Conservation (phyloP, 2,113 vertebrate species). For the Rattus rattus region DNA sequence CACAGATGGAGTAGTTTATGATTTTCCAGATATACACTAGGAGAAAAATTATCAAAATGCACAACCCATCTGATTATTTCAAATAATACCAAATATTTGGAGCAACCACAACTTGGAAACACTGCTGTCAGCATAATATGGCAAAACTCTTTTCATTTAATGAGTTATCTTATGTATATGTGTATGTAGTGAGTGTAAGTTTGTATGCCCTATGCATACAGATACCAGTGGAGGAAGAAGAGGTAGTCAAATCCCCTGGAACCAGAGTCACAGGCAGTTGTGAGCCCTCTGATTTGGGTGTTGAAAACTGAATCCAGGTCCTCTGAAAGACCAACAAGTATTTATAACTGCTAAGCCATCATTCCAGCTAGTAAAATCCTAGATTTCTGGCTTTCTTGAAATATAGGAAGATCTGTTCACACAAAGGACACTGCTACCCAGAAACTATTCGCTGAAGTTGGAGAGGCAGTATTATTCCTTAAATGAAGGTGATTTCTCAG, state of each 20-base stretch:
- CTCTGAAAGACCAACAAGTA: neutral
- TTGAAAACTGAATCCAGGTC: neutral
- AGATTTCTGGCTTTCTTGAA: neutral
- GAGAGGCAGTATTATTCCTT: neutral
- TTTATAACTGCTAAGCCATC: neutral
- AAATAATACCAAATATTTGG: neutral
- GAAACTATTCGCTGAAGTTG: neutral
- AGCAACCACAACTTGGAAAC: neutral
- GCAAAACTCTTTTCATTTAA: neutral
- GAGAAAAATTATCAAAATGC: neutral
- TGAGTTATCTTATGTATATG: neutral
- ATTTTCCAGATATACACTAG: neutral
- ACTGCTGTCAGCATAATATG: neutral
- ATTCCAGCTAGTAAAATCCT: neutral
- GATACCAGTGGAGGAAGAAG: neutral
- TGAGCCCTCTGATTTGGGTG: neutral
- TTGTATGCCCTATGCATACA: neutral
- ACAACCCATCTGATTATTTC: neutral
- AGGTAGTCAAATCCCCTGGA: neutral
- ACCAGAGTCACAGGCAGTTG: neutral
- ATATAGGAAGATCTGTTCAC: neutral
- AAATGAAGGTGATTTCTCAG: neutral
- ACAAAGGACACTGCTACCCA: neutral
- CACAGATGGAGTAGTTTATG: no score
- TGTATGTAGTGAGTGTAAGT: neutral